Conservation (phyloP, 2,113 vertebrate genomes). For the Dendrocopos noguchii region DNA sequence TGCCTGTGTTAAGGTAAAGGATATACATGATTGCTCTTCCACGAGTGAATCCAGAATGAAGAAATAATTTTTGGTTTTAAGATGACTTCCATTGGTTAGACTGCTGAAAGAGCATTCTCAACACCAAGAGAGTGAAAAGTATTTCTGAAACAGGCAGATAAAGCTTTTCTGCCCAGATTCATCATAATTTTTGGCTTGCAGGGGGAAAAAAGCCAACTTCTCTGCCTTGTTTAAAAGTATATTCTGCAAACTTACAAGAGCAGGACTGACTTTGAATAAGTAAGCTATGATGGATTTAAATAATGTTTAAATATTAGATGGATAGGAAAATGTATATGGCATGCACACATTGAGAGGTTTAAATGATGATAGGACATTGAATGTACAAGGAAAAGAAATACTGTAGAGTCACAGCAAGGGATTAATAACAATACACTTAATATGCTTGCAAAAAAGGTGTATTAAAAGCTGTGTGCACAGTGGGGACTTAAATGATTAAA, state of each 20-base stretch:
- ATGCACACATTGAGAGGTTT: conserved; percentile 11
- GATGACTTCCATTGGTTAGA: background rate
- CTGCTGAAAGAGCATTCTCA: background rate
- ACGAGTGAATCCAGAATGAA: background rate
- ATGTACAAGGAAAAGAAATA: conserved; percentile 23
- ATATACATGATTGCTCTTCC: background rate
- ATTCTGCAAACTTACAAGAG: conserved; percentile 14
- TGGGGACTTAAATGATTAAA: conserved; percentile 26
- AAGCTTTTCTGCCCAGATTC: background rate
- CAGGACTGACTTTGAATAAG: conserved; percentile 40
- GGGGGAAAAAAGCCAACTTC: background rate
- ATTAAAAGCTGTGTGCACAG: conserved; percentile 32
- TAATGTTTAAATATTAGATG: conserved; percentile 39
- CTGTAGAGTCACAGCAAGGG: conserved; percentile 24
- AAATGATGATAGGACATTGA: conserved; percentile 13
- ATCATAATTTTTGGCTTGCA: background rate
- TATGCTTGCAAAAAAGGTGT: conserved; percentile 41
- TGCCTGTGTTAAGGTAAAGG: background rate
- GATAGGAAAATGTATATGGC: conserved; percentile 13
- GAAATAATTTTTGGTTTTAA: background rate
- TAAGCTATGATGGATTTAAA: conserved; percentile 49
- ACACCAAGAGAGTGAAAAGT: background rate
- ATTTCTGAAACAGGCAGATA: background rate
- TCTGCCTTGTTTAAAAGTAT: conserved; percentile 33
- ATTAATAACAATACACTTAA: conserved; percentile 41